Evolutionary conservation across 2,888 invertebrate genomes (phyloP), one percentile per base, ranked within the genome.

Genomic region (Pandemis cinnamomeana): DNA sequence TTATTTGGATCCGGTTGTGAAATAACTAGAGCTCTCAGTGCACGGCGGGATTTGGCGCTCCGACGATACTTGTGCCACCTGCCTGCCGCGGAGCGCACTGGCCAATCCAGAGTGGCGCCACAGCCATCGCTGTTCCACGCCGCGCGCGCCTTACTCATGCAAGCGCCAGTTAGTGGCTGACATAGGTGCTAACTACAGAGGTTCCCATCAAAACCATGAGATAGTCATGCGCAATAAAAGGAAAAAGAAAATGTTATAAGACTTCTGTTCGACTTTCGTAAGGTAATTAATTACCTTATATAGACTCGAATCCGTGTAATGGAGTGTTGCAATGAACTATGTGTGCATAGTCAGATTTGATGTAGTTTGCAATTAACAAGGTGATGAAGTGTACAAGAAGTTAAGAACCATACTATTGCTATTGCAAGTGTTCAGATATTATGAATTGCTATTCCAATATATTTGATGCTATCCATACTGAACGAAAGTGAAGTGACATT

Each of bases 21-120:
- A 61, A 96, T 96, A 81, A 96, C 97, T 44, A 95, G 97, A 15
- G 98, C 97, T 0, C 88, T 98, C 66, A 97, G 97, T 79, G 97
- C 98, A 7, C 95, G 98, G 20, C 95, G 96, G 69, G 98, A 98
- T 86, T 91, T 98, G 74, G 96, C 96, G 44, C 95, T 98, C 75
- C 93, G 96, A 8, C 91, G 96, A 48, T 96, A 96, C 83, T 87
- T 97, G 64, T 96, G 96, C 83, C 95, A 96, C 79, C 88, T 97
- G 80, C 96, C 97, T 0, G 91, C 95, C 1, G 95, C 95, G 6
- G 96, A 96, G 80, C 90, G 95, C 69, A 94, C 95, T 27, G 94
- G 91, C 0, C 94, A 94, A 73, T 89, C 95, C 0, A 89, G 93
- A 15, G 87, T 88, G 48, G 85, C 91, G 2, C 90, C 92, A 11